phyloP scores from a whole-genome alignment of 2,888 invertebrate genomes.

The Glaucopsyche alexis region DNA sequence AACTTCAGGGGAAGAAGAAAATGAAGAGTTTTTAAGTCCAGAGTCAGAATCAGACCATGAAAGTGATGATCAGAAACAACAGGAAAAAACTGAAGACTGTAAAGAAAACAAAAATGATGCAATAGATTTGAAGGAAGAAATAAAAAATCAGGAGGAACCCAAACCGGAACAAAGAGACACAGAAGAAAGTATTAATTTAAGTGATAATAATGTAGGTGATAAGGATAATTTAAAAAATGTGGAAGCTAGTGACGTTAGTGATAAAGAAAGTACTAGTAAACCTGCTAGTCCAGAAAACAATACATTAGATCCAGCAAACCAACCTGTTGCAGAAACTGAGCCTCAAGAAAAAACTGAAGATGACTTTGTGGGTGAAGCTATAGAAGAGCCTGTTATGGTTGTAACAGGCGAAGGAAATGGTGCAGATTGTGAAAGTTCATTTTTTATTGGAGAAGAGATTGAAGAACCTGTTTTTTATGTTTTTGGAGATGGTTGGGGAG shows the following conservation, averaged over 20 bases:
- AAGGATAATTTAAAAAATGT: slow-evolving; percentile 46
- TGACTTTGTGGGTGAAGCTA: slow-evolving; percentile 79
- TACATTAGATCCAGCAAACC: slow-evolving; percentile 3
- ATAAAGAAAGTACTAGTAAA: slow-evolving; percentile 33
- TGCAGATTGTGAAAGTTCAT: slow-evolving; percentile 81
- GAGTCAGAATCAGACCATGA: slow-evolving; percentile 70
- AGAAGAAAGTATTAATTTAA: slow-evolving; percentile 34
- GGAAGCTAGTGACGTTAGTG: slow-evolving; percentile 39
- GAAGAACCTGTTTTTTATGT: slow-evolving; percentile 86
- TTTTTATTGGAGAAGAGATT: slow-evolving; percentile 83
- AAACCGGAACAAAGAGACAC: slow-evolving; percentile 38
- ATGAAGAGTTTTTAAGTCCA: slow-evolving; percentile 73
- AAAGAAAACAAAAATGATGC: slow-evolving; percentile 37
- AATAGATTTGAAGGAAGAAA: slow-evolving; percentile 35
- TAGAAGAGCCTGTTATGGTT: slow-evolving; percentile 86
- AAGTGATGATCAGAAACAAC: slow-evolving; percentile 50
- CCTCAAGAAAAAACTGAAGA: slow-evolving; percentile 31
- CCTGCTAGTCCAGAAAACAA: slow-evolving; percentile 30
- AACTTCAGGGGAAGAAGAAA: slow-evolving; percentile 64
- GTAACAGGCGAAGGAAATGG: slow-evolving; percentile 86
- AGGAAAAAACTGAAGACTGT: slow-evolving; percentile 34
- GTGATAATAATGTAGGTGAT: slow-evolving; percentile 34
- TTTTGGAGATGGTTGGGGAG: slow-evolving; percentile 86
- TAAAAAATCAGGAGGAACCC: slow-evolving; percentile 30
- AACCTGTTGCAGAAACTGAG: slow-evolving; percentile 4